Base-by-base conservation (phyloP, 2,797 vertebrate genomes). In the Lepidocolaptes lacrymiger region DNA sequence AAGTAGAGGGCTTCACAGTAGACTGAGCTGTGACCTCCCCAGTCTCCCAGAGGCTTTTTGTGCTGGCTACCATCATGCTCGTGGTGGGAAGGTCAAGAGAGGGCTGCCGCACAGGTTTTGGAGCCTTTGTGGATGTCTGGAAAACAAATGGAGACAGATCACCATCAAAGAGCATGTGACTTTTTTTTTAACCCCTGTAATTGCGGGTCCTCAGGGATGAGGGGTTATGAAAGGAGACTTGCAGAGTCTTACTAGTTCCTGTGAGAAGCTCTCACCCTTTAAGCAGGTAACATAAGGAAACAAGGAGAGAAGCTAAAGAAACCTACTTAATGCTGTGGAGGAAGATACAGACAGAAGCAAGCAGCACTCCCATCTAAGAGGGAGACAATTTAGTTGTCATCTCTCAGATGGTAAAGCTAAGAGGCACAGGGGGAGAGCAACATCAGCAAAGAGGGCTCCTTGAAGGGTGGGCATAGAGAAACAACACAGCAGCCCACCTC, bases 21-120 rank as follows among this genome's bases (percentile, higher is more conserved):
- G 96, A 97, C 26, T 98, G 98, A 79, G 97, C 97, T 96, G 98
- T 98, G 37, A 98, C 97, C 15, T 99, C 99, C 32, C 99, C 98
- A 0, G 97, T 98, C 96, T 99, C 99, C 98, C 99, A 99, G 49
- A 98, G 98, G 88, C 64, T 99, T 97, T 99, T 99, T 32, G 98
- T 99, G 87, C 96, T 98, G 41, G 98, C 98, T 51, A 99, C 98
- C 1, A 98, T 98, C 93, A 98, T 98, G 26, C 97, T 93, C 0
- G 97, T 97, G 90, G 92, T 96, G 26, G 98, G 97, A 85, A 99
- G 93, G 68, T 99, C 99, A 6, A 98, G 93, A 89, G 97, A 97
- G 22, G 91, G 64, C 89, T 97, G 98, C 48, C 97, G 96, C 46
- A 93, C 84, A 6, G 97, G 85, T 80, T 97, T 98, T 27, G 97